phyloP scores from a whole-genome alignment of 2,113 vertebrate genomes.

The Phalacrocorax aristotelis region DNA sequence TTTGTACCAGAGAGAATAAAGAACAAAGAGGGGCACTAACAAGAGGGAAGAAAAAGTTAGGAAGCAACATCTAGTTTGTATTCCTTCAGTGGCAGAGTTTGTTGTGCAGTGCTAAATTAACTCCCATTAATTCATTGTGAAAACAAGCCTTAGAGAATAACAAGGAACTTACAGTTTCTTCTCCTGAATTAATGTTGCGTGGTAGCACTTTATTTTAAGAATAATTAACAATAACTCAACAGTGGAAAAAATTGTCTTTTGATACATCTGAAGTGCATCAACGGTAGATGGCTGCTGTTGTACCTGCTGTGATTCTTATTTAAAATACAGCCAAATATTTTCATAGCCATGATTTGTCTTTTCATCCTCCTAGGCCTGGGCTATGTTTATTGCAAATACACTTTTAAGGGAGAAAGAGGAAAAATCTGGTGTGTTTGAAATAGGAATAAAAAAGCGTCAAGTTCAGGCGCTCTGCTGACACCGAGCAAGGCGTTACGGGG shows the following conservation, averaged over 20 bases:
- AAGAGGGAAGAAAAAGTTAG: background rate
- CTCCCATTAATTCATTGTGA: conserved; percentile 67
- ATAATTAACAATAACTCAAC: conserved; percentile 34
- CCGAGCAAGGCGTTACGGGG: accelerated
- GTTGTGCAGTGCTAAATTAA: conserved; percentile 62
- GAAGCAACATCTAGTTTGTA: conserved; percentile 22
- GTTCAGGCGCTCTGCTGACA: background rate
- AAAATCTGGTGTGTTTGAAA: background rate
- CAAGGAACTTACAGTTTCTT: conserved; percentile 52
- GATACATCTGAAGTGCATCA: background rate
- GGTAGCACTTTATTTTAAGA: conserved; percentile 57
- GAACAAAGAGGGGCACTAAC: background rate
- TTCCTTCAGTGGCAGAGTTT: conserved; percentile 31
- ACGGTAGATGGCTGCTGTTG: background rate
- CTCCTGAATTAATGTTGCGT: conserved; percentile 47
- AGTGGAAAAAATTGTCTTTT: background rate
- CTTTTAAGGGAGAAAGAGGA: background rate
- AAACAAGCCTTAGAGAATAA: conserved; percentile 65
- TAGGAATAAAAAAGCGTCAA: background rate
- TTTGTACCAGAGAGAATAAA: background rate
- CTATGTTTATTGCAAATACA: background rate
- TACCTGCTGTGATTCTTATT: background rate
- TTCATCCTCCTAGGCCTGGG: background rate
- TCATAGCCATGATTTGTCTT: background rate
- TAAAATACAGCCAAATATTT: background rate